Percentiles rank a stretch among this genome's conserved stretches.
phyloP scores from a whole-genome alignment of 2,797 vertebrate species.

The Pogonophryne albipinna region DNA sequence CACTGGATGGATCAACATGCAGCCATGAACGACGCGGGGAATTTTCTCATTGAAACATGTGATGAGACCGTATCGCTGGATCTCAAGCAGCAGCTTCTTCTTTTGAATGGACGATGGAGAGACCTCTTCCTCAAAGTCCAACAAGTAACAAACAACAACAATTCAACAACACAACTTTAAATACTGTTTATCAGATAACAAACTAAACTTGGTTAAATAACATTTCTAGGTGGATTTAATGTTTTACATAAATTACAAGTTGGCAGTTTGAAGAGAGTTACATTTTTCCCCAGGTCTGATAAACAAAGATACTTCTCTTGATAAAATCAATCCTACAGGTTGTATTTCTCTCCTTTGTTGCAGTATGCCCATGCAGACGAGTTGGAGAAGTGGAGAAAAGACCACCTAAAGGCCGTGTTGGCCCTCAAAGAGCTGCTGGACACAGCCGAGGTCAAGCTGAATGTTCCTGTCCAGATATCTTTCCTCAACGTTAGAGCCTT shows the following conservation, averaged over 20 bases:
- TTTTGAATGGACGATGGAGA: constrained; percentile 97
- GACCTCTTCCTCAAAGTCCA: constrained; percentile 97
- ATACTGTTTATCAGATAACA: neutral
- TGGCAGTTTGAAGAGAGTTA: neutral
- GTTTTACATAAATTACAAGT: neutral
- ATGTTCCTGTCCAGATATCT: constrained; percentile 88
- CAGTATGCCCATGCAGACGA: constrained; percentile 94
- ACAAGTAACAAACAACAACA: constrained; percentile 85
- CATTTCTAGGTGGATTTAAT: neutral
- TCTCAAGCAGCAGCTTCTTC: constrained; percentile 94
- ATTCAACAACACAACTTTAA: neutral
- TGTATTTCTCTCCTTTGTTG: constrained; percentile 4
- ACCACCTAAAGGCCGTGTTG: constrained; percentile 88
- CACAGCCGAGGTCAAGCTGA: constrained; percentile 88
- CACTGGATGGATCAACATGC: constrained; percentile 97
- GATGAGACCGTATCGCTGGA: constrained; percentile 96
- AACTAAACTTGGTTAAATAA: neutral
- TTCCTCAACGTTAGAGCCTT: constrained; percentile 90
- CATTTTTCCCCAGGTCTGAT: neutral
- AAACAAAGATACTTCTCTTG: neutral
- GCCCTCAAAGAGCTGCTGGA: constrained; percentile 89
- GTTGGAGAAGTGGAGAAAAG: constrained; percentile 91
- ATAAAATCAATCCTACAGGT: constrained; percentile 1
- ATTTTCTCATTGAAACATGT: constrained; percentile 98
- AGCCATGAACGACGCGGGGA: constrained; percentile 98